These are phyloP conservation scores for Bambusicola thoracicus DNA, from an alignment of 2,113 vertebrate genomes.

Conservation along the genomic window DNA sequence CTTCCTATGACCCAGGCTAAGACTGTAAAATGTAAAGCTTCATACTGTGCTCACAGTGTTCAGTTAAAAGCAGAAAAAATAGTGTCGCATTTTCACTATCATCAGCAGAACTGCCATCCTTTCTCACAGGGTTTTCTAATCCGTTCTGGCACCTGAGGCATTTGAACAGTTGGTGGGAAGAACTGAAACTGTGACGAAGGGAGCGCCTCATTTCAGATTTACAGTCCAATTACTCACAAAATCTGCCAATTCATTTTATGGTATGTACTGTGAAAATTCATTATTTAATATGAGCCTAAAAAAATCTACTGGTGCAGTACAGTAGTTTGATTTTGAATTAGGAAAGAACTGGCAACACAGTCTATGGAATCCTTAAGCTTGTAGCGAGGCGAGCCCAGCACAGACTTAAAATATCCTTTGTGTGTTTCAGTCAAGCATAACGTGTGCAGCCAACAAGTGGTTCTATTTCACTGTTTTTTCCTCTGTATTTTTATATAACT, in stretches of 20 bases:
- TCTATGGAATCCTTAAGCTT: not conserved
- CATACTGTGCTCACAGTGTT: conserved; percentile 18
- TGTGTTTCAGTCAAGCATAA: not conserved
- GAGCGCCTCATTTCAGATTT: conserved; percentile 60
- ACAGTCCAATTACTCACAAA: conserved; percentile 48
- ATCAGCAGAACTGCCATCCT: conserved; percentile 78
- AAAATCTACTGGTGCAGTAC: not conserved
- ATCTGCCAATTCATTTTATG: conserved; percentile 46
- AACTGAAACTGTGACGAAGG: conserved; percentile 40
- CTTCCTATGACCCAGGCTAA: not conserved
- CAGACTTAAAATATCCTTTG: not conserved
- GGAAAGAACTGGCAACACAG: not conserved
- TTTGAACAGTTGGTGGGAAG: conserved; percentile 69
- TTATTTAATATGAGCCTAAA: conserved; percentile 53
- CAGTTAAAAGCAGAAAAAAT: conserved; percentile 66
- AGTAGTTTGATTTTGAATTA: conserved; percentile 22
- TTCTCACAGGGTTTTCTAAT: conserved; percentile 69
- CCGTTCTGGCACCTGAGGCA: conserved; percentile 71
- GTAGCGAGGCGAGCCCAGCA: not conserved
- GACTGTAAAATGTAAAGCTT: conserved; percentile 48
- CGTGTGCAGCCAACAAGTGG: conserved; percentile 9
- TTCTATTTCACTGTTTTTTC: not conserved
- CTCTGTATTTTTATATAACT: not conserved
- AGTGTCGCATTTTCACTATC: conserved; percentile 39
- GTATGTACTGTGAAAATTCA: conserved; percentile 47